phyloP scores from a whole-genome alignment of 2,797 vertebrate genomes.

The Bradypodion ventrale region DNA sequence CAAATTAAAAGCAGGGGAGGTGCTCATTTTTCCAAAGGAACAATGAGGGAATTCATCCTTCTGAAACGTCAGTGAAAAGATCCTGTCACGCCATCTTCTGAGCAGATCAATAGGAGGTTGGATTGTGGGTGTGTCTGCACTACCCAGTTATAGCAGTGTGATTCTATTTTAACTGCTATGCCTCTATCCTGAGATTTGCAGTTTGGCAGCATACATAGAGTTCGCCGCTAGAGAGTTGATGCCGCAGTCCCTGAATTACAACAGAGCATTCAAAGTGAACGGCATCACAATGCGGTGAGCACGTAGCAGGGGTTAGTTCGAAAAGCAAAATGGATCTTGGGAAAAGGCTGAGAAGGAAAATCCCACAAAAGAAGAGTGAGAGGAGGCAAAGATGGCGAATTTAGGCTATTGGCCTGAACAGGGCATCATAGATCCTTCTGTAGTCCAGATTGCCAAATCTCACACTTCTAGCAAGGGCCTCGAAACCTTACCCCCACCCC shows the following conservation, averaged over 20 bases:
- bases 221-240: too few relatives aligned
- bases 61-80: neutral
- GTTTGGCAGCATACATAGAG: too few relatives aligned
- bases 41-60: neutral
- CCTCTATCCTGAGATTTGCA: too few relatives aligned
- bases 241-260: too few relatives aligned
- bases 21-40: neutral
- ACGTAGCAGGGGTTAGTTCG: neutral
- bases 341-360: neutral
- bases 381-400: neutral
- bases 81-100: neutral
- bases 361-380: neutral
- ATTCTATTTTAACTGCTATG: too few relatives aligned
- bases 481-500: too few relatives aligned
- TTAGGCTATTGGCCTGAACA: neutral
- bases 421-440: neutral
- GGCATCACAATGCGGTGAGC: neutral
- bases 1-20: neutral
- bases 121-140: too few relatives aligned
- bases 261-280: neutral
- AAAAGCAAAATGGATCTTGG: neutral
- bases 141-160: too few relatives aligned
- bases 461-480: too few relatives aligned
- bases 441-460: too few relatives aligned
- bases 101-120: neutral